Evolutionary conservation across 2,113 vertebrate genomes (phyloP).

Genomic region (Archilochus colubris): DNA sequence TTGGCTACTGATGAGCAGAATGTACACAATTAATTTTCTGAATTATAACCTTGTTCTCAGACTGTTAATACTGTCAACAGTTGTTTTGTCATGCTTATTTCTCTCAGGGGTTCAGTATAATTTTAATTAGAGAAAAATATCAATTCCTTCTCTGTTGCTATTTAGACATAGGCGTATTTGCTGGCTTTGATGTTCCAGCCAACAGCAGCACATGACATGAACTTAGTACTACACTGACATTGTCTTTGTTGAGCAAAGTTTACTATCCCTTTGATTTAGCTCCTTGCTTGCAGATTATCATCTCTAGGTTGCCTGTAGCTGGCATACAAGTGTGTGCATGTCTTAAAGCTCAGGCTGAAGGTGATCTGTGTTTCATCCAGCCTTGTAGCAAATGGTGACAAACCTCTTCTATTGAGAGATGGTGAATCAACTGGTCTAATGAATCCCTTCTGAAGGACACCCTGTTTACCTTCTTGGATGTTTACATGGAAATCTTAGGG

Average conservation of each 20-base stretch:
- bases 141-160: background rate
- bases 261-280: background rate
- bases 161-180: background rate
- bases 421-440: background rate
- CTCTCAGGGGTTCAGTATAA: background rate
- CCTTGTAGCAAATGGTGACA: background rate
- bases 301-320: background rate
- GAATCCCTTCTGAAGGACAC: background rate
- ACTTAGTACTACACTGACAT: background rate
- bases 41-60: slow-evolving; percentile 1
- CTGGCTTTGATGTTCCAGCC: background rate
- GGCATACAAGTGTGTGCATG: background rate
- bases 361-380: background rate
- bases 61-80: background rate
- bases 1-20: background rate
- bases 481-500: background rate
- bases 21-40: background rate
- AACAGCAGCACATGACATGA: background rate
- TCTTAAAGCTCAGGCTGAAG: background rate
- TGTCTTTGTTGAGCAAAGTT: background rate
- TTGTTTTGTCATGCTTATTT: background rate
- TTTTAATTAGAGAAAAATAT: slow-evolving; percentile 6
- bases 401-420: background rate
- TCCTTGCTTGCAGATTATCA: background rate
- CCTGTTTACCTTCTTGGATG: background rate